A percentile compares a stretch with the other conserved stretches of the same genome.
Evolutionary conservation across 2,888 invertebrate species (phyloP).

Genomic region (Amphipoea oculea): DNA sequence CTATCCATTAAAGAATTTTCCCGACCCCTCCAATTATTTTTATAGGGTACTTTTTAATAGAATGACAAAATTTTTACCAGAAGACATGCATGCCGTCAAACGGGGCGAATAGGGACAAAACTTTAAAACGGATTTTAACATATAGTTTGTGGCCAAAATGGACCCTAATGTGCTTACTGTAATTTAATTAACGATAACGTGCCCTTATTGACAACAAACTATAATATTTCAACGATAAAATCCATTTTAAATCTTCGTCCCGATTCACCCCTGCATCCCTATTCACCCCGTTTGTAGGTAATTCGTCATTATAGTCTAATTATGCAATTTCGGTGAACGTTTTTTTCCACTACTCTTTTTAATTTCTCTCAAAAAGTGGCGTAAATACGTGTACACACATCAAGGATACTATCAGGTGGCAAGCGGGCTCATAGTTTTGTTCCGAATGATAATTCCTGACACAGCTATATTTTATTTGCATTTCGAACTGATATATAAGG

Average conservation of each 20-base stretch:
- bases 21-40: constrained; percentile 35
- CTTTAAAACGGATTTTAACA: too few relatives aligned
- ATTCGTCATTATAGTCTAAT: not conserved
- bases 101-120: too few relatives aligned
- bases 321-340: not conserved
- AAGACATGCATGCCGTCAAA: too few relatives aligned
- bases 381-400: not conserved
- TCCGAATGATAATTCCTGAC: not conserved
- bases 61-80: constrained; percentile 24
- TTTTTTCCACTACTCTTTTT: not conserved
- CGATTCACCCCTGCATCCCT: too few relatives aligned
- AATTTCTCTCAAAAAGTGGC: not conserved
- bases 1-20: constrained; percentile 1
- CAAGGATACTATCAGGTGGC: not conserved
- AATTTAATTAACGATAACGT: too few relatives aligned
- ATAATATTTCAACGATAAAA: too few relatives aligned
- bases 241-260: too few relatives aligned
- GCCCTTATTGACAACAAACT: too few relatives aligned
- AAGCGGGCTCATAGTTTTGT: not conserved
- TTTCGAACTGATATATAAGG: not conserved
- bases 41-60: constrained; percentile 30
- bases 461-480: not conserved
- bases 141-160: too few relatives aligned
- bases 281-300: too few relatives aligned
- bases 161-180: too few relatives aligned